Evolutionary conservation across 2,888 invertebrate genomes (phyloP).

Genomic region (Drosophila kokeensis): DNA sequence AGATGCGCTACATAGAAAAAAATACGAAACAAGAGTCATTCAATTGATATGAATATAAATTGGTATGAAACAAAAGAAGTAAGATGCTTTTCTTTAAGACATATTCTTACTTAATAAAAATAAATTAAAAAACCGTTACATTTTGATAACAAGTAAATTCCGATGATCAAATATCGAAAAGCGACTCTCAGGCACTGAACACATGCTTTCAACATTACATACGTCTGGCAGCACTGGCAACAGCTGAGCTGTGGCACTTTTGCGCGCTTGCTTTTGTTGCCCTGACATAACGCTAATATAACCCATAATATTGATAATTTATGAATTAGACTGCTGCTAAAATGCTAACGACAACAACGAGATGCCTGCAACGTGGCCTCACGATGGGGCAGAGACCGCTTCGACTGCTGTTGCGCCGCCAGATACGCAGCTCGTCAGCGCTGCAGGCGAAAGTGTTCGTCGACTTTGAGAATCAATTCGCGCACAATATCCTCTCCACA

Average conservation of each 20-base stretch:
- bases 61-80: not conserved
- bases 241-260: constrained; percentile 24
- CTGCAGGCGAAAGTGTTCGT: constrained; percentile 67
- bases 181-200: too few species aligned
- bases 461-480: constrained; percentile 82
- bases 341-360: constrained; percentile 39
- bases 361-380: constrained; percentile 37
- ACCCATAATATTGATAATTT: not conserved
- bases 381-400: constrained; percentile 12
- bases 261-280: constrained; percentile 13
- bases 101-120: not conserved
- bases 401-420: constrained; percentile 27
- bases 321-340: constrained; percentile 26
- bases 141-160: not conserved
- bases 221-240: constrained; percentile 35
- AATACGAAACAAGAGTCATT: not conserved
- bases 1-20: not conserved
- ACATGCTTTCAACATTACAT: not conserved
- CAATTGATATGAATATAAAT: not conserved
- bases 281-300: constrained; percentile 35
- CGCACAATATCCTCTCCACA: constrained; percentile 77
- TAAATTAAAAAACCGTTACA: not conserved
- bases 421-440: constrained; percentile 32
- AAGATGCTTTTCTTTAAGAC: not conserved
- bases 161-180: constrained; percentile 3